Evolutionary conservation across 2,113 vertebrate species (phyloP), one percentile per base, ranked within the genome.

Genomic region (Callithrix jacchus): DNA sequence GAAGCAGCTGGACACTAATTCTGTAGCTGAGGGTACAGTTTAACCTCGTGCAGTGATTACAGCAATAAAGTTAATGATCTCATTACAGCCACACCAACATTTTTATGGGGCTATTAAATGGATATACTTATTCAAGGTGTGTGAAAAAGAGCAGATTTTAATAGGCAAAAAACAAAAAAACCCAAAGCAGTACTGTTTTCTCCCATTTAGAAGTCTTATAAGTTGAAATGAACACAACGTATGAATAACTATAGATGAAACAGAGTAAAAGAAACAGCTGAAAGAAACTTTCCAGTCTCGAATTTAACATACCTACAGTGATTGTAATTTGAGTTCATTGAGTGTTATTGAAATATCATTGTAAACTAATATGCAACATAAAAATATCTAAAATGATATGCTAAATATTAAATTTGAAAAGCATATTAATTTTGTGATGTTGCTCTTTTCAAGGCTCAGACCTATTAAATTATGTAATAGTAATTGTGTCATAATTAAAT

Each of bases 51-150:
- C 91, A 85, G 87, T 98, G 95, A 98, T 98, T 97, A 97, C 88
- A 97, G 73, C 58, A 97, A 25, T 97, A 97, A 98, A 98, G 93
- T 95, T 98, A 98, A 98, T 98, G 96, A 97, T 96, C 97, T 98
- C 40, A 96, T 98, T 97, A 96, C 70, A 89, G 94, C n/a, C 87
- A 89, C 49, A 47, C 58, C 61, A 96, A 93, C 54, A 87, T 84
- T 61, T 97, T 94, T 95, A 98, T 94, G 94, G 74, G 52, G 37
- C 49, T 97, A 25, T 58, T 94, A 96, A 93, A 47, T 87, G 52
- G 13, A 91, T 91, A 58, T 16, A 93, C 84, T 45, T 88, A 89
- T 35, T 93, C 3, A 58, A 96, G 94, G 96, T 94, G 10, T 54
- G 87, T 70, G 42, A 93, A 96, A 94, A 25, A 27, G 14, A 95